Base-by-base conservation (phyloP, 1,140 invertebrate genomes). In the Colletes latitarsis region DNA sequence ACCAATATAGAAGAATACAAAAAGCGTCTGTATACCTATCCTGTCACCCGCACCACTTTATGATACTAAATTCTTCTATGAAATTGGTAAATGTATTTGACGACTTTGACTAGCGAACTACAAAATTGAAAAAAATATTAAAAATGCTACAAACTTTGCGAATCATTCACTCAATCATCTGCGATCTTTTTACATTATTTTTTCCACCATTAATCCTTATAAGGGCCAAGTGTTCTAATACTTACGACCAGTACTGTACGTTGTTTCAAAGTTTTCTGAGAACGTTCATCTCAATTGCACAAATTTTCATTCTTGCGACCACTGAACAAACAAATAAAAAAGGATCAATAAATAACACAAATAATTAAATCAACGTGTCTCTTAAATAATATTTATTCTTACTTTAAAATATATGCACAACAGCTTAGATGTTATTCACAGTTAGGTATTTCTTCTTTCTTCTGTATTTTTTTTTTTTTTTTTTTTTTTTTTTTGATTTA, bases 311-410 rank as follows among this genome's bases (percentile, higher is more conserved):
- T 30, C 30, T 30, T 30, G 30, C 30, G 43, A 46, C 9, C 9
- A 46, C 43, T 8, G 9, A 46, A 46, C 5, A 46, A 46, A 46
- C 43, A 46, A 46, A 46, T 46, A 46, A 46, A 46, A n/a, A 46
- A 9, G 0, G 43, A 46, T 46, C 9, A 46, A 46, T 46, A 46
- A 46, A 46, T 9, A 46, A 46, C 43, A 6, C 43, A 46, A 46
- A 9, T 46, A 30, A 30, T n/a, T 39, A 6, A 21, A 10, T 10
- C 3, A 58, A 6, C 14, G 49, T 49, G n/a, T 84, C 69, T 69
- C 43, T 82, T 78, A 86, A 89, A 89, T 86, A 89, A 88, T 88
- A 82, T 88, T 88, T 88, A 88, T 88, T 88, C 55, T 84, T 82
- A 77, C 83, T 83, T 89, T 83, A 87, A 88, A 89, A 89, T 89